phyloP scores from a whole-genome alignment of 2,113 vertebrate species.

The Gobio gobio region DNA sequence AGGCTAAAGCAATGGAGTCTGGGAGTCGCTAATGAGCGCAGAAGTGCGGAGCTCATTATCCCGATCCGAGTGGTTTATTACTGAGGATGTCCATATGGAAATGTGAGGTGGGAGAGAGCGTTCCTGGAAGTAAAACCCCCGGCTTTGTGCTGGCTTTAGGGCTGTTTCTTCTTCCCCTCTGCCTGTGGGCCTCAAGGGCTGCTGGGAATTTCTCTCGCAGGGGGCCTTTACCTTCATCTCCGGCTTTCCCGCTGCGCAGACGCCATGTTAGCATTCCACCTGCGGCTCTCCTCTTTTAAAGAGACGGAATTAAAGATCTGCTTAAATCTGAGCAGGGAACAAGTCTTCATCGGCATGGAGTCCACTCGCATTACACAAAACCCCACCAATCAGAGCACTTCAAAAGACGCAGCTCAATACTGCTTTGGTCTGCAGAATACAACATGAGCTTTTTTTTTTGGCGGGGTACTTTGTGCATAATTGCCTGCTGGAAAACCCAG shows the following conservation, averaged over 20 bases:
- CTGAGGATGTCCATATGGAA: constrained; percentile 53
- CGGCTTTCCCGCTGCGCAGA: constrained; percentile 2
- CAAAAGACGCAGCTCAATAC: background rate
- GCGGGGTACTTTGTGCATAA: background rate
- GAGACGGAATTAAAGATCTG: constrained; percentile 19
- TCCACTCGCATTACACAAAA: background rate
- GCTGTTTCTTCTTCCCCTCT: constrained; percentile 6
- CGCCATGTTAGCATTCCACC: constrained; percentile 7
- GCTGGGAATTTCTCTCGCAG: background rate
- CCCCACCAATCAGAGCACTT: constrained; percentile 11
- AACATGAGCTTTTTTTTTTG: background rate
- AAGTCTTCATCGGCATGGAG: background rate
- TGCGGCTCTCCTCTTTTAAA: constrained; percentile 5
- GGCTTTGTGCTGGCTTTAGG: background rate
- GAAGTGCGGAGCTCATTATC: constrained; percentile 71
- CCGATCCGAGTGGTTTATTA: constrained; percentile 70
- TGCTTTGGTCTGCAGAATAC: constrained; percentile 1
- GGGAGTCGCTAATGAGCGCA: constrained; percentile 67
- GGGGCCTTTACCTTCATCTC: constrained; percentile 27
- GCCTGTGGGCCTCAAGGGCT: background rate
- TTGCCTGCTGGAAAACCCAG: background rate
- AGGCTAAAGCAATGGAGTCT: background rate
- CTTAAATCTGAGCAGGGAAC: constrained; percentile 5
- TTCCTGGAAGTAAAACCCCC: constrained; percentile 20
- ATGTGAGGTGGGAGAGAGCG: background rate